phyloP scores from a whole-genome alignment of 2,113 vertebrate species.

The Lepidothrix coronata region DNA sequence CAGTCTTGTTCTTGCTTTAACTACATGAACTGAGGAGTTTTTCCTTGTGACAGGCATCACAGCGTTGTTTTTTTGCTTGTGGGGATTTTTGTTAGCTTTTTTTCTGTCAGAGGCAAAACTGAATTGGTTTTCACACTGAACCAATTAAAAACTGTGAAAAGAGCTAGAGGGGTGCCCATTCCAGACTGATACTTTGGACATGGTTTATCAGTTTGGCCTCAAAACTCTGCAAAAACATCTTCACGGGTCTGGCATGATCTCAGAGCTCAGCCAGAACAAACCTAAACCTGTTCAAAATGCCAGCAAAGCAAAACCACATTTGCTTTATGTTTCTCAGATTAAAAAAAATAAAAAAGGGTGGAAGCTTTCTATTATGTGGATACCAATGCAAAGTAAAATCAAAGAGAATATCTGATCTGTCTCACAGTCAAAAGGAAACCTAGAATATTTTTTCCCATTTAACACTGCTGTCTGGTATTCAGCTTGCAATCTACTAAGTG shows the following conservation, averaged over 20 bases:
- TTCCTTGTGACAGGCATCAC: neutral
- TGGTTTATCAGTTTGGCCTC: neutral
- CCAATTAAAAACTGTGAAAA: neutral
- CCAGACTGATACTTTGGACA: neutral
- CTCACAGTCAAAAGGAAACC: neutral
- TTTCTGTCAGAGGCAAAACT: neutral
- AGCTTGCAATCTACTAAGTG: neutral
- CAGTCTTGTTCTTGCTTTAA: constrained; percentile 11
- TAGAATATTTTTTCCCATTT: neutral
- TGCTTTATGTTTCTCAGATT: neutral
- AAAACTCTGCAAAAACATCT: neutral
- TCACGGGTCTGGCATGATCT: neutral
- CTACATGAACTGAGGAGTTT: neutral
- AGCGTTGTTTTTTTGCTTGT: neutral
- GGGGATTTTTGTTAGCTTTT: neutral
- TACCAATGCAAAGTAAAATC: neutral
- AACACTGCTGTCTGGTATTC: neutral
- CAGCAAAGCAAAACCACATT: neutral
- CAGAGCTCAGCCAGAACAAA: neutral
- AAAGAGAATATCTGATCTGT: neutral
- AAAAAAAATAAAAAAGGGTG: neutral
- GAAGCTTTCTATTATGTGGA: neutral
- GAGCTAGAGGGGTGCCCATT: neutral
- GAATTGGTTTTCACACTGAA: neutral
- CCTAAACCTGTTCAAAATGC: neutral